Percentiles rank a stretch among this genome's conserved stretches.
These are phyloP conservation scores for Poliocrania exsul DNA, from an alignment of 2,797 vertebrate genomes.

Conservation along the genomic window DNA sequence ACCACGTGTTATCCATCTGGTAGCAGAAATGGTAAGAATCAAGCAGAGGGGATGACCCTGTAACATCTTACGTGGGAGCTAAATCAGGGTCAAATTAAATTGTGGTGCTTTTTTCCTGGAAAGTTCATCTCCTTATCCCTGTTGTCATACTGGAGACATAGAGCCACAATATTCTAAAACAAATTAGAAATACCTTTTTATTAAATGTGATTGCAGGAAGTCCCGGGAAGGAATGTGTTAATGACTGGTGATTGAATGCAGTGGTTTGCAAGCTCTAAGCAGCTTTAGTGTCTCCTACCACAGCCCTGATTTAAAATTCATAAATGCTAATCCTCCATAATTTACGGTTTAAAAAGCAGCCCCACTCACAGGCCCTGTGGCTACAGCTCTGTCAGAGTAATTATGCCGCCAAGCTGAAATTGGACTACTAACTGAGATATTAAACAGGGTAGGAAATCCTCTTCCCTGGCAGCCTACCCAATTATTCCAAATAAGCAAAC, in stretches of 20 bases:
- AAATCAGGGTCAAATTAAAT: constrained; percentile 16
- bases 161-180: neutral
- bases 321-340: constrained; percentile 99
- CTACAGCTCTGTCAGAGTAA: constrained; percentile 99
- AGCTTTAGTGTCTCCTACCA: constrained; percentile 99
- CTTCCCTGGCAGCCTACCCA: constrained; percentile 96
- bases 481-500: constrained; percentile 99
- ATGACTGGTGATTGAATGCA: constrained; percentile 89
- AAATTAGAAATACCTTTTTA: constrained; percentile 37
- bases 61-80: neutral
- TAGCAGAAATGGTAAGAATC: neutral
- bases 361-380: constrained; percentile 98
- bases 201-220: constrained; percentile 14
- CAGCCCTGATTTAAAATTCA: constrained; percentile 99
- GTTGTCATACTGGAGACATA: neutral
- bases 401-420: constrained; percentile 99
- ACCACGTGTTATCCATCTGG: neutral
- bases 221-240: constrained; percentile 86
- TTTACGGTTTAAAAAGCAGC: constrained; percentile 99
- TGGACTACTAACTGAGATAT: constrained; percentile 99
- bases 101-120: neutral
- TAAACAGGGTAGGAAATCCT: constrained; percentile 98
- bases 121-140: neutral
- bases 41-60: neutral
- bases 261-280: constrained; percentile 97